Percentiles rank a stretch among this genome's conserved stretches.
These are phyloP conservation scores for Calypte anna DNA, from an alignment of 2,113 vertebrate genomes.

Conservation along the genomic window DNA sequence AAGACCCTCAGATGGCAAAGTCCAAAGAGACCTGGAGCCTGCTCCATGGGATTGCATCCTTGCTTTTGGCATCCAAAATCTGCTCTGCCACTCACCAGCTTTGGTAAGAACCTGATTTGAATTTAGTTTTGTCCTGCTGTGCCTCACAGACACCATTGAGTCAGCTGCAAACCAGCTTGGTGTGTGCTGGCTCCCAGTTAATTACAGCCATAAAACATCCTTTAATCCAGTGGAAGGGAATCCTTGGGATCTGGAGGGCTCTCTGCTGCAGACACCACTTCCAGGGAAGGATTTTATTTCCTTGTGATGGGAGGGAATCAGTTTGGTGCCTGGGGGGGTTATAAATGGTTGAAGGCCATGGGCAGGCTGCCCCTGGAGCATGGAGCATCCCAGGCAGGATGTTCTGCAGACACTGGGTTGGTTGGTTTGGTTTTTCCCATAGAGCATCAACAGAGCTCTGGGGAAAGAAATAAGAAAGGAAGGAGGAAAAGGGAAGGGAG, in stretches of 20 bases:
- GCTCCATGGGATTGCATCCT: not conserved
- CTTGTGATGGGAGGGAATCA: rapidly evolving
- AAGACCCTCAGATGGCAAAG: not conserved
- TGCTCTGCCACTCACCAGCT: conserved; percentile 24
- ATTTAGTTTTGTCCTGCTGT: conserved; percentile 61
- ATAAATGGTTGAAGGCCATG: rapidly evolving
- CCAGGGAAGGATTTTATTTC: not conserved
- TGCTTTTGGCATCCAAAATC: not conserved
- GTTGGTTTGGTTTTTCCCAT: not conserved
- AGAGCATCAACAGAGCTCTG: not conserved
- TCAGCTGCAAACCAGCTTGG: conserved; percentile 57
- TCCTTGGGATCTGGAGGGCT: conserved; percentile 17
- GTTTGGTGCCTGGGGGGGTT: not conserved
- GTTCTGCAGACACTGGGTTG: not conserved
- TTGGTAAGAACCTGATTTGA: conserved; percentile 53
- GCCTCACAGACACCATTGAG: conserved; percentile 60
- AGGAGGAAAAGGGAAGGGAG: too few relatives aligned
- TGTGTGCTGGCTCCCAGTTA: conserved; percentile 61
- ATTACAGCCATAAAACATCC: conserved; percentile 56
- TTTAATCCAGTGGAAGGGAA: conserved; percentile 47
- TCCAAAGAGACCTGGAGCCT: not conserved
- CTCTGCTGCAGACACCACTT: not conserved
- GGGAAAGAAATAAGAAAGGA: not conserved
- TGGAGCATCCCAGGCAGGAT: not conserved
- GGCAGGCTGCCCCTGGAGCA: not conserved